Evolutionary conservation across 2,797 vertebrate species (phyloP).

Genomic region (Epinephelus coioides): DNA sequence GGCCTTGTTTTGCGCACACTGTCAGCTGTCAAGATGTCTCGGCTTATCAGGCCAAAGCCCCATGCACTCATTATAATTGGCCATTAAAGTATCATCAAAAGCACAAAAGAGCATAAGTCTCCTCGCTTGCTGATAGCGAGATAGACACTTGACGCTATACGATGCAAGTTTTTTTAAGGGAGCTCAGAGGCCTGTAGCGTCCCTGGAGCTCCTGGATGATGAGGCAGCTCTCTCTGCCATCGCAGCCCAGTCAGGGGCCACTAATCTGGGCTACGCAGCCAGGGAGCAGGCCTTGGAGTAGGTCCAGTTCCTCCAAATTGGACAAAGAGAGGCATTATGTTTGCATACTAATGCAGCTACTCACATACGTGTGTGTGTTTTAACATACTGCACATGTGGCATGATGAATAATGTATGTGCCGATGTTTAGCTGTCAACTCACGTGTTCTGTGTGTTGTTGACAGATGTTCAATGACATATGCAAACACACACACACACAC

Average conservation of each 20-base stretch:
- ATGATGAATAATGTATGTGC: slow-evolving; percentile 48
- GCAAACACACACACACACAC: neutral
- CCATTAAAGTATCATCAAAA: slow-evolving; percentile 61
- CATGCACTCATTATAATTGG: slow-evolving; percentile 53
- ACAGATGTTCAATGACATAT: slow-evolving; percentile 48
- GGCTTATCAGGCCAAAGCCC: slow-evolving; percentile 38
- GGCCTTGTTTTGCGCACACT: slow-evolving; percentile 24
- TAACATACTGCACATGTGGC: slow-evolving; percentile 7
- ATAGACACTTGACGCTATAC: slow-evolving; percentile 22
- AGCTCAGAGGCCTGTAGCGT: slow-evolving; percentile 33
- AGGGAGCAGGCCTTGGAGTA: slow-evolving; percentile 42
- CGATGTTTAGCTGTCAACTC: slow-evolving; percentile 27
- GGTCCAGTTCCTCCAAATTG: slow-evolving; percentile 48
- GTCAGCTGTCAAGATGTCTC: slow-evolving; percentile 47
- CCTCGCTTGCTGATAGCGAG: slow-evolving; percentile 27
- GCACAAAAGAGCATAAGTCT: slow-evolving; percentile 34
- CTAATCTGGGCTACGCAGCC: slow-evolving; percentile 61
- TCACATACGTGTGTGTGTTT: slow-evolving; percentile 2
- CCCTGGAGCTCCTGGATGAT: slow-evolving; percentile 55
- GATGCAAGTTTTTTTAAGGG: slow-evolving; percentile 15
- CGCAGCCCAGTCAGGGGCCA: slow-evolving; percentile 54
- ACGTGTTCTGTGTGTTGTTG: slow-evolving; percentile 1
- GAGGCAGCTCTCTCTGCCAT: slow-evolving; percentile 52
- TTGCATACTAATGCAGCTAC: slow-evolving; percentile 28
- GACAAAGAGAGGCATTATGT: slow-evolving; percentile 36